Conservation (phyloP, 2,797 vertebrate species). For the Lepilemur septentrionalis region DNA sequence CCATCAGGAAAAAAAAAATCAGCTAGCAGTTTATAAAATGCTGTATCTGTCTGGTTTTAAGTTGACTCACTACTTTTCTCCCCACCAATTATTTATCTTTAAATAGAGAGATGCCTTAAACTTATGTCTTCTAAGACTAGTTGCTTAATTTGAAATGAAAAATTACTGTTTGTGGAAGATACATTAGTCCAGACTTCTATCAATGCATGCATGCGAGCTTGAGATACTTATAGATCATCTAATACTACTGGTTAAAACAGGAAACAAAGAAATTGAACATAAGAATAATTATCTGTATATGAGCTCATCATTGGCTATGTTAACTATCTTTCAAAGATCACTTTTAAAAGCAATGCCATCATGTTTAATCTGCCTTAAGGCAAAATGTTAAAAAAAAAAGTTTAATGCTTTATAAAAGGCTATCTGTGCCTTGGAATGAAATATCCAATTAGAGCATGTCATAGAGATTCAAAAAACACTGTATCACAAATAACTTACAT, state of each 20-base stretch:
- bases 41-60: background rate
- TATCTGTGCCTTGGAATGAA: background rate
- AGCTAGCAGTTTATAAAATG: background rate
- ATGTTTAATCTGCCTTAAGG: background rate
- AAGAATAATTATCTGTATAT: background rate
- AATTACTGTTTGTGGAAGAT: background rate
- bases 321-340: background rate
- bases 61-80: background rate
- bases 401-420: background rate
- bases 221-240: background rate
- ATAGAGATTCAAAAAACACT: background rate
- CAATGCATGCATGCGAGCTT: background rate
- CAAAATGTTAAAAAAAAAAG: background rate
- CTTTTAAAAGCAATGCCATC: background rate
- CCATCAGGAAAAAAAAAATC: background rate
- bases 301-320: background rate
- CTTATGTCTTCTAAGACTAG: background rate
- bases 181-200: background rate
- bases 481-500: background rate
- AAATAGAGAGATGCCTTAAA: background rate
- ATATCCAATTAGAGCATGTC: background rate
- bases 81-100: background rate
- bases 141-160: background rate
- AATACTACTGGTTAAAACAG: background rate
- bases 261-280: background rate